Evolutionary conservation across 2,113 vertebrate genomes (phyloP), one percentile per base, ranked within the genome.

Genomic region (Bombycilla garrulus): DNA sequence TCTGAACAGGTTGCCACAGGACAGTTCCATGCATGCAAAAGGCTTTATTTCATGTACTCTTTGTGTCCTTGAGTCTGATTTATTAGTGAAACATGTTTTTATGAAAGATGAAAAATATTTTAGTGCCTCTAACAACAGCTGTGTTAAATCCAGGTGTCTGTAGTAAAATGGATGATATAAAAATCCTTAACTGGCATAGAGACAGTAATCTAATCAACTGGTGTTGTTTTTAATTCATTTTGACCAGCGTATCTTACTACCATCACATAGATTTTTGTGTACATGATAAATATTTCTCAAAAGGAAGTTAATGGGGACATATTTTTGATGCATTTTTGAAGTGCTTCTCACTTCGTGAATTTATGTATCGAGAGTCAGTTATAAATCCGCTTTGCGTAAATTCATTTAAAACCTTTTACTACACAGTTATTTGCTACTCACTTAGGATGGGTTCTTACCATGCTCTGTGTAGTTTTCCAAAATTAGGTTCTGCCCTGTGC

Each of bases 121-220:
- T 38, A 67, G 60, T 1, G 3, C 4, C 20, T 65, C 5, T 74
- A 25, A 26, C 35, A 38, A 22, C 0, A 2, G 9, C 31, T 48
- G 45, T 51, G 36, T 50, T 78, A 84, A 91, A 81, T 74, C 40
- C 70, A 80, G 35, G 5, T 65, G n/a, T 56, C 40, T 44, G 12
- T 24, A 22, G 6, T 62, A 67, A 88, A 95, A 74, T 44, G 17
- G 11, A 36, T 51, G 9, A n/a, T 42, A 35, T 1, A 60, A 45
- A 79, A 78, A 65, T 57, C 42, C 33, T 65, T 71, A 48, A 69
- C 31, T 76, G 36, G 22, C 40, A 21, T 45, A 48, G 24, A 24
- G 44, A 19, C 10, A 76, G 13, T 10, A 82, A 26, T 76, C 13
- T 48, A 23, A 67, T 50, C 24, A 79, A 35, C 16, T 28, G 12